Evolutionary conservation across 1,140 invertebrate genomes (phyloP).

Genomic region (Pseudomyrmex concolor): DNA sequence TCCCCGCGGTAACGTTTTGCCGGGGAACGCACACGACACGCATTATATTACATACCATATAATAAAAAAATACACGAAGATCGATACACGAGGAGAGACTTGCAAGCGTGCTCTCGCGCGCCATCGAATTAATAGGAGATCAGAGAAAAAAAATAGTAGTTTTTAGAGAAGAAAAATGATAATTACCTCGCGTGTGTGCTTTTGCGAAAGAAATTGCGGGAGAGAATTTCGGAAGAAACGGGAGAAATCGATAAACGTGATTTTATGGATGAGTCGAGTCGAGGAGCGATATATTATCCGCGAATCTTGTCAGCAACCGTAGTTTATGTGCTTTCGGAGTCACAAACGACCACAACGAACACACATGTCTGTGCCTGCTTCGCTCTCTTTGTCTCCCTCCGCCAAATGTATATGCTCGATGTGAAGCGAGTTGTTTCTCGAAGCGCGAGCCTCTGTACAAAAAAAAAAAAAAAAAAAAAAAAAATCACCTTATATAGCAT

Average conservation of each 20-base stretch:
- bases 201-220: slow-evolving; percentile 16
- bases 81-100: slow-evolving; percentile 51
- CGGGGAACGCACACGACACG: slow-evolving; percentile 34
- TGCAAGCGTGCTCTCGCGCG: slow-evolving; percentile 45
- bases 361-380: slow-evolving; percentile 74
- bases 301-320: slow-evolving; percentile 39
- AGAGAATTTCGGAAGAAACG: neutral
- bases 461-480: too few species aligned
- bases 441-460: neutral
- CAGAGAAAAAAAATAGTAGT: slow-evolving; percentile 66
- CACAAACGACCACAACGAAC: slow-evolving; percentile 72
- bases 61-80: slow-evolving; percentile 24
- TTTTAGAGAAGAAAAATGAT: slow-evolving; percentile 41
- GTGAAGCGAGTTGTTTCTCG: slow-evolving; percentile 4
- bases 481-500: neutral
- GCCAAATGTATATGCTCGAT: slow-evolving; percentile 31
- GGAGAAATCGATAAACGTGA: slow-evolving; percentile 23
- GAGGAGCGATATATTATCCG: slow-evolving; percentile 29
- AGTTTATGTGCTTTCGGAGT: slow-evolving; percentile 63
- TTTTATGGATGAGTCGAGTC: neutral
- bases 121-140: slow-evolving; percentile 63
- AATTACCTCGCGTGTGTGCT: slow-evolving; percentile 23
- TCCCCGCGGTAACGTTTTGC: slow-evolving; percentile 15
- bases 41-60: slow-evolving; percentile 37
- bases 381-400: slow-evolving; percentile 74